Conservation (phyloP, 2,113 vertebrate species). For the Ceyx margarethae region DNA sequence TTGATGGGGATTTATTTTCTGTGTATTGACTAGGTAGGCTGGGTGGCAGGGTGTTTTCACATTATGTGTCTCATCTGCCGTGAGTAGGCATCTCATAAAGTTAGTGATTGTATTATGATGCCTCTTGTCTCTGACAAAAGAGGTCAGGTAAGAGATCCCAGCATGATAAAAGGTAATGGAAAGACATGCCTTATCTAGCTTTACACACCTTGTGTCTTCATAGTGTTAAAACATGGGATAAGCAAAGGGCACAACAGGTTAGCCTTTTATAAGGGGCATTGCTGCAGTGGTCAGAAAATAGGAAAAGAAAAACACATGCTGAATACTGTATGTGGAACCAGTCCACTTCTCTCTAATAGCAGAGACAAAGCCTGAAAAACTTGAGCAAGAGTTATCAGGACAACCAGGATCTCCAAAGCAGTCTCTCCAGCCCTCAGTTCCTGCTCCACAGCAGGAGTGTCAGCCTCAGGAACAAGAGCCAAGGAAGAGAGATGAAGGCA, state of each 20-base stretch:
- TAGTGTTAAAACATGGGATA: background rate
- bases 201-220: background rate
- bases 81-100: background rate
- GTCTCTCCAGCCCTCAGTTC: conserved; percentile 3
- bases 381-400: conserved; percentile 67
- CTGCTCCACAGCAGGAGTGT: conserved; percentile 69
- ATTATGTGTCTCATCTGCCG: background rate
- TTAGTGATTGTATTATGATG: background rate
- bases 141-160: background rate
- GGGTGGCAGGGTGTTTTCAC: background rate
- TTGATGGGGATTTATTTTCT: background rate
- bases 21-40: background rate
- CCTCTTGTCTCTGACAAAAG: background rate
- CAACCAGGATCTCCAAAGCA: conserved; percentile 71
- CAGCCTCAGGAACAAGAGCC: conserved; percentile 73
- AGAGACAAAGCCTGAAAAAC: conserved; percentile 69
- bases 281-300: background rate
- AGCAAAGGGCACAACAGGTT: background rate
- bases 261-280: background rate
- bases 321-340: background rate
- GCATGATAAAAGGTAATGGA: background rate
- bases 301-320: background rate
- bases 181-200: background rate
- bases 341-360: conserved; percentile 20
- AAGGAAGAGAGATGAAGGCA: conserved; percentile 76